A percentile compares a stretch with the other conserved stretches of the same genome.
These are phyloP conservation scores for Neoscelio sp. DNA, from an alignment of 2,888 invertebrate species.

Conservation along the genomic window DNA sequence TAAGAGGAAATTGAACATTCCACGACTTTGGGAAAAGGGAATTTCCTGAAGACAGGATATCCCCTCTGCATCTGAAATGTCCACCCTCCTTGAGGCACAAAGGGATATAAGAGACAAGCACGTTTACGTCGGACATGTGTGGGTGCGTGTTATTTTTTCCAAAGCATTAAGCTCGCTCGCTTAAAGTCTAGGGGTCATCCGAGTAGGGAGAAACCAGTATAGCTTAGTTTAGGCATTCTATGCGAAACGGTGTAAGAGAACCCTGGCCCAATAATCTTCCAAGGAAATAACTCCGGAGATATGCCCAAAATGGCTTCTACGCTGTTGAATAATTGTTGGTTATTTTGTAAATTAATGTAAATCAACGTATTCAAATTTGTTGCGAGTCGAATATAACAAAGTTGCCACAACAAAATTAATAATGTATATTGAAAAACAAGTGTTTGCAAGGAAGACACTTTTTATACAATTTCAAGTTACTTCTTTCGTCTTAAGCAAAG, in stretches of 20 bases:
- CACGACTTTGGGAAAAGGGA: constrained; percentile 57
- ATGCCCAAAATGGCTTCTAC: constrained; percentile 6
- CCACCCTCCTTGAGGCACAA: constrained; percentile 77
- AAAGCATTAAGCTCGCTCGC: constrained; percentile 81
- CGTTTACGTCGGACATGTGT: constrained; percentile 66
- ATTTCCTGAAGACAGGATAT: constrained; percentile 62
- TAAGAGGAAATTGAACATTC: constrained; percentile 64
- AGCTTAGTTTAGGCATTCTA: constrained; percentile 79
- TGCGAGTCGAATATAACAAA: too few species aligned
- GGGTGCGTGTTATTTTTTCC: constrained; percentile 81
- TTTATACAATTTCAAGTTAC: too few species aligned
- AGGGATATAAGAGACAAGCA: constrained; percentile 74
- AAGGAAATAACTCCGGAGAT: constrained; percentile 47
- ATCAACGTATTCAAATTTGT: too few species aligned
- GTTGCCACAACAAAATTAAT: too few species aligned
- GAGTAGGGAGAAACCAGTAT: constrained; percentile 75
- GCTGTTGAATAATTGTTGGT: neutral
- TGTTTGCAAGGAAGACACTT: too few species aligned
- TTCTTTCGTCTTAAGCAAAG: too few species aligned
- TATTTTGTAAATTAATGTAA: too few species aligned
- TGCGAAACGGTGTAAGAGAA: constrained; percentile 74
- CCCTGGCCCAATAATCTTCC: constrained; percentile 67
- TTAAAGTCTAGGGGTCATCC: constrained; percentile 73
- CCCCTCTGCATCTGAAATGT: constrained; percentile 74
- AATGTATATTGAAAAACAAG: too few species aligned